Conservation (phyloP, 2,113 vertebrate species). For the Brachyhypopomus occidentalis region DNA sequence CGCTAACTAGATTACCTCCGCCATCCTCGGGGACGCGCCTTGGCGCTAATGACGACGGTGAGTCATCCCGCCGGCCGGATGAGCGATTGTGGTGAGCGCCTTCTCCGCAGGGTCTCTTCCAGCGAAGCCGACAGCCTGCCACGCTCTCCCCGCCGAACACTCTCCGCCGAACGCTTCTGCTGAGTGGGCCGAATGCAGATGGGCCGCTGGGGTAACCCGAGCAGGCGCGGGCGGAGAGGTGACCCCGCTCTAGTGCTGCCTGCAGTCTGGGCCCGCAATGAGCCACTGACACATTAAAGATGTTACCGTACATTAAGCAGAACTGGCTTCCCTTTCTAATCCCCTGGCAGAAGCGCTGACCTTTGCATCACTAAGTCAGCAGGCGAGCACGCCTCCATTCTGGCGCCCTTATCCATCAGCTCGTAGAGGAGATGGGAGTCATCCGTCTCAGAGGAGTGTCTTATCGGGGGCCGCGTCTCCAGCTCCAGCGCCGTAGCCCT, state of each 20-base stretch:
- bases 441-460: slow-evolving; percentile 23
- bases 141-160: no score
- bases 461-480: slow-evolving; percentile 21
- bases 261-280: not conserved
- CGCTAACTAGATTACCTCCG: slow-evolving; percentile 27
- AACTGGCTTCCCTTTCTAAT: not conserved
- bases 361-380: slow-evolving; percentile 15
- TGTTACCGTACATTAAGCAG: slow-evolving; percentile 13
- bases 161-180: not conserved
- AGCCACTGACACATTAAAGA: slow-evolving; percentile 1
- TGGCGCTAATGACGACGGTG: slow-evolving; percentile 32
- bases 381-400: not conserved
- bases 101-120: slow-evolving; percentile 11
- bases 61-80: slow-evolving; percentile 20
- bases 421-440: slow-evolving; percentile 25
- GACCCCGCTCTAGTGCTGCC: not conserved
- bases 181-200: not conserved
- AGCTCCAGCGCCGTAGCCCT: slow-evolving; percentile 14
- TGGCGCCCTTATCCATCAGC: slow-evolving; percentile 5
- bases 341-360: slow-evolving; percentile 17
- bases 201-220: not conserved
- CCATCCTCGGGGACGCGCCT: not conserved
- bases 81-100: slow-evolving; percentile 30
- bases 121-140: slow-evolving; percentile 13
- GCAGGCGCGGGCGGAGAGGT: not conserved